phyloP scores from a whole-genome alignment of 2,113 vertebrate species.

The Sporophila hypoxantha region DNA sequence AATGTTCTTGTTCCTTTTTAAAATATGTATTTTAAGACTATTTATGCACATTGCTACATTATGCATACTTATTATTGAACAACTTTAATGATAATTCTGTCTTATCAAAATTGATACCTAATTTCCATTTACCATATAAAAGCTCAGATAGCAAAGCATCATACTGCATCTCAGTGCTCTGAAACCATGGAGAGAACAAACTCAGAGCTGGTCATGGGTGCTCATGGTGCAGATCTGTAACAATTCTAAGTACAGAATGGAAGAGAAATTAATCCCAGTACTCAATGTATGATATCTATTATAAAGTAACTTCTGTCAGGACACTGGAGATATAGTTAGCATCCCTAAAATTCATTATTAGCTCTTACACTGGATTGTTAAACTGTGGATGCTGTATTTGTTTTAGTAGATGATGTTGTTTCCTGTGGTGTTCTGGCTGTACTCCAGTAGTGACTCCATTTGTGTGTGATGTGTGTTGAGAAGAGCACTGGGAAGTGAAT shows the following conservation, averaged over 20 bases:
- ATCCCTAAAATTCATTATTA: not conserved
- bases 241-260: not conserved
- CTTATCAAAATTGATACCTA: not conserved
- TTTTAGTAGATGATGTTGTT: not conserved
- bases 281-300: not conserved
- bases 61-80: not conserved
- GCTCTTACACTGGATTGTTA: not conserved
- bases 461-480: fast-evolving
- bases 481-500: not conserved
- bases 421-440: not conserved
- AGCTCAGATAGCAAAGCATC: not conserved
- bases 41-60: not conserved
- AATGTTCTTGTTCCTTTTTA: not conserved
- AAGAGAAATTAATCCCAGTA: not conserved
- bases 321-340: not conserved
- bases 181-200: not conserved
- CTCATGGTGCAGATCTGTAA: not conserved
- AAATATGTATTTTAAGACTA: not conserved
- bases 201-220: not conserved
- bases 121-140: not conserved
- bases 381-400: not conserved
- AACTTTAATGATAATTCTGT: not conserved
- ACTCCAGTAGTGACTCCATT: not conserved
- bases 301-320: not conserved
- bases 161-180: not conserved